Conservation (phyloP, 2,797 vertebrate species). For the Xiphophorus birchmanni region DNA sequence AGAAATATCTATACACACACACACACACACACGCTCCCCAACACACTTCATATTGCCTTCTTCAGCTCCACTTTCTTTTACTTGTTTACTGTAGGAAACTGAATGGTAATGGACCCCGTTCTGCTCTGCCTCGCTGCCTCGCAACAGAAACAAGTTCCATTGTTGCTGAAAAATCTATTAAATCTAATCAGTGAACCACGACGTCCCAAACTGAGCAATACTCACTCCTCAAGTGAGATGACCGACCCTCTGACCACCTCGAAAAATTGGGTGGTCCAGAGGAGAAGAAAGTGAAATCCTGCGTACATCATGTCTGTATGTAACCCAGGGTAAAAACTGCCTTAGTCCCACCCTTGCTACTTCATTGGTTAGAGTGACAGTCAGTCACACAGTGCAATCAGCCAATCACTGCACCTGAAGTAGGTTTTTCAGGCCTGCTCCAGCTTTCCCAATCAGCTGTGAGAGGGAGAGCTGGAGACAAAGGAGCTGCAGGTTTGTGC, state of each 20-base stretch:
- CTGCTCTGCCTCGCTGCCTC: slow-evolving; percentile 16
- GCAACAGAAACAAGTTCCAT: slow-evolving; percentile 27
- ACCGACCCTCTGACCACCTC: slow-evolving; percentile 17
- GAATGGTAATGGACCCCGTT: slow-evolving; percentile 17
- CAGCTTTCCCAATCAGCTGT: no score
- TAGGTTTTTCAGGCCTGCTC: no score
- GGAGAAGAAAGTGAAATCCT: not conserved
- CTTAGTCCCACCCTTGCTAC: no score
- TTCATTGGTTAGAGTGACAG: no score
- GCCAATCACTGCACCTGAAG: no score
- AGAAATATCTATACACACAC: not conserved
- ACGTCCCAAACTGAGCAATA: slow-evolving; percentile 7
- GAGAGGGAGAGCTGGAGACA: no score
- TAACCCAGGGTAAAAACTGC: no score
- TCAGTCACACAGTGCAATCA: no score
- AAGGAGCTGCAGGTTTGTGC: no score
- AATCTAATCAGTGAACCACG: slow-evolving; percentile 34
- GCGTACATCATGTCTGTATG: not conserved
- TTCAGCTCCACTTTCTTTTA: not conserved
- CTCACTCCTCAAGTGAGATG: slow-evolving; percentile 4
- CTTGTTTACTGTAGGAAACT: slow-evolving; percentile 4
- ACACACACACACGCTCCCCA: not conserved
- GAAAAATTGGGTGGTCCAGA: not conserved
- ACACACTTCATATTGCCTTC: not conserved
- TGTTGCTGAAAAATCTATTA: slow-evolving; percentile 35